Evolutionary conservation across 1,140 invertebrate species (phyloP), one percentile per base, ranked within the genome.

Genomic region (Ceratosolen solmsi): DNA sequence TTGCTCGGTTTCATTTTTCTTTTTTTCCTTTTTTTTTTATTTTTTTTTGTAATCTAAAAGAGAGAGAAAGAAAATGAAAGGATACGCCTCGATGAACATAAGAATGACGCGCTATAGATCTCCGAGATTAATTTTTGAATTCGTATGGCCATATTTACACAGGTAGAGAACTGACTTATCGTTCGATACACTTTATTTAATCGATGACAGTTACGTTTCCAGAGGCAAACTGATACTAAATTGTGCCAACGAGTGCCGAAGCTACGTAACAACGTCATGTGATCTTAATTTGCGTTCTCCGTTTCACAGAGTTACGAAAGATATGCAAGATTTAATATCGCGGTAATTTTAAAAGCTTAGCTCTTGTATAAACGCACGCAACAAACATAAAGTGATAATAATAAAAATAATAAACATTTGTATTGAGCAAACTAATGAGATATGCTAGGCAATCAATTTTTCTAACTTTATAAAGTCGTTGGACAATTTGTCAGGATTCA

Each of bases 51-150:
- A n/a, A n/a, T n/a, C n/a, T n/a, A n/a, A n/a, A n/a, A n/a, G n/a
- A n/a, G n/a, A n/a, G n/a, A n/a, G n/a, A n/a, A n/a, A n/a, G n/a
- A n/a, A n/a, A n/a, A 17, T 22, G 33, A 86, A 90, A 89, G 89
- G 88, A 90, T 90, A 90, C 89, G 78, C 36, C 85, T 87, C 8
- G 74, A 38, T 30, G 76, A 63, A 76, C 74, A 82, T 25, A 63
- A 27, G 13, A 70, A 51, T 13, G 72, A 74, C 68, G 65, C 49
- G 71, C 82, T 85, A 7, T 56, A 33, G 15, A 77, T 74, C 72
- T 76, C 76, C 13, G 58, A 33, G n/a, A 89, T 25, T 30, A 86
- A 73, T 11, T 72, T 87, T 63, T 80, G 72, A 70, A 84, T 33
- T 49, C 74, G 36, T 0, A 79, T 76, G 9, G 87, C 86, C 89